Conservation (phyloP, 2,888 invertebrate species). For the Nemapogon koenigi region DNA sequence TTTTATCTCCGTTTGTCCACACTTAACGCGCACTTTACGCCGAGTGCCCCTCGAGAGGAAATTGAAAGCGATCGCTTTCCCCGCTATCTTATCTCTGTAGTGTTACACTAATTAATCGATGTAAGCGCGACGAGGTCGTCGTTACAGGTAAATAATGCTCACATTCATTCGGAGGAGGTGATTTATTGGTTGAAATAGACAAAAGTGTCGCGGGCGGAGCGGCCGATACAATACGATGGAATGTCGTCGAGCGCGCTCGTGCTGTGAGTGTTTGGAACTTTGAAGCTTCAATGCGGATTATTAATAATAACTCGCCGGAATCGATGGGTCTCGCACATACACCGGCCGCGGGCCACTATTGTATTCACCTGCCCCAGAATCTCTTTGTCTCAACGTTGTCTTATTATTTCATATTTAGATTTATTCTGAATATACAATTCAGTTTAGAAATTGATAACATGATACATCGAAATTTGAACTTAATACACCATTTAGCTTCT, state of each 20-base stretch:
- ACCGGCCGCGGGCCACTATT: too few relatives aligned
- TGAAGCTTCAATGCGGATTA: conserved; percentile 53
- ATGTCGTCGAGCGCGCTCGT: conserved; percentile 41
- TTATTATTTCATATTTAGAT: neutral
- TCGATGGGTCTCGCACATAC: conserved; percentile 21
- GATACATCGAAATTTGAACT: too few relatives aligned
- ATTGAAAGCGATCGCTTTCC: conserved; percentile 64
- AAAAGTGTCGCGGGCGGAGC: conserved; percentile 60
- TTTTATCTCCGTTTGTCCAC: conserved; percentile 64
- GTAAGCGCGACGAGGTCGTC: conserved; percentile 44
- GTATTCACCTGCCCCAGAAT: too few relatives aligned
- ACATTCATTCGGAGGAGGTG: conserved; percentile 49
- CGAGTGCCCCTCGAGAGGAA: conserved; percentile 62
- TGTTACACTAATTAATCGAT: conserved; percentile 64
- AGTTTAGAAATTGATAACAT: neutral
- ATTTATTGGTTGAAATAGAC: conserved; percentile 61
- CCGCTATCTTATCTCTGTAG: conserved; percentile 57
- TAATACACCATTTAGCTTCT: too few relatives aligned
- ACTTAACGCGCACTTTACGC: conserved; percentile 63
- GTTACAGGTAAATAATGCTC: conserved; percentile 57
- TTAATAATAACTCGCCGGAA: conserved; percentile 59
- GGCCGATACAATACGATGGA: conserved; percentile 54
- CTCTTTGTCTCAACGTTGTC: too few relatives aligned
- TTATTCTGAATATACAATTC: neutral
- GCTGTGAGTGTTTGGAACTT: conserved; percentile 21